Conservation (phyloP, 1,140 invertebrate genomes). For the Bombus pyrosoma region DNA sequence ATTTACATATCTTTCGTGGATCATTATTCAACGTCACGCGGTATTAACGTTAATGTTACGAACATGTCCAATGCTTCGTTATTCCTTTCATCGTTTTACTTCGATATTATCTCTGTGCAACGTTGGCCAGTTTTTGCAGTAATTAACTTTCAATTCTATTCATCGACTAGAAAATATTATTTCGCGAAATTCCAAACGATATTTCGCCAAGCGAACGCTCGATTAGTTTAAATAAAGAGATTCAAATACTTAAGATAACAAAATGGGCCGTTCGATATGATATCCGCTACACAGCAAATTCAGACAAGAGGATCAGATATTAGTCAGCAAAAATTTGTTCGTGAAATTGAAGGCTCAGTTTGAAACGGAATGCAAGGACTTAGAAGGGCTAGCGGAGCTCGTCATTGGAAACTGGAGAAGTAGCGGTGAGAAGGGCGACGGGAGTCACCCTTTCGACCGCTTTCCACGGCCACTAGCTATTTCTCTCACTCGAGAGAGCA, state of each 20-base stretch:
- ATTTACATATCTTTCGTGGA: constrained; percentile 36
- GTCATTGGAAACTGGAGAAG: constrained; percentile 15
- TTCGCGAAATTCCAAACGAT: not conserved
- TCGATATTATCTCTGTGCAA: not conserved
- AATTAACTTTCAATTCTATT: not conserved
- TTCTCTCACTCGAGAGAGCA: constrained; percentile 73
- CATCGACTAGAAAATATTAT: not conserved
- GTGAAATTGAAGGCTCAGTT: not conserved
- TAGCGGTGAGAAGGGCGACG: constrained; percentile 46
- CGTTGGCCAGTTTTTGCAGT: not conserved
- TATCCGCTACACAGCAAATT: too few species aligned
- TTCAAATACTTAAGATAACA: too few species aligned
- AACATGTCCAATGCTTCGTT: not conserved
- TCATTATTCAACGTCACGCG: constrained; percentile 31
- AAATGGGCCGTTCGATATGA: fast-evolving
- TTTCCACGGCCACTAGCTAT: constrained; percentile 70
- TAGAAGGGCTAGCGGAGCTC: not conserved
- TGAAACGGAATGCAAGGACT: too few species aligned
- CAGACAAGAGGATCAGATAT: too few species aligned
- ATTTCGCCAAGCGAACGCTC: not conserved
- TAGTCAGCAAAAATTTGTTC: too few species aligned
- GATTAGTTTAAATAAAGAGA: not conserved
- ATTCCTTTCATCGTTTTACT: not conserved
- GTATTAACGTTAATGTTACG: not conserved
- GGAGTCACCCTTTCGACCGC: constrained; percentile 78